Base-by-base conservation (phyloP, 2,113 vertebrate species). In the Hippolais icterina region DNA sequence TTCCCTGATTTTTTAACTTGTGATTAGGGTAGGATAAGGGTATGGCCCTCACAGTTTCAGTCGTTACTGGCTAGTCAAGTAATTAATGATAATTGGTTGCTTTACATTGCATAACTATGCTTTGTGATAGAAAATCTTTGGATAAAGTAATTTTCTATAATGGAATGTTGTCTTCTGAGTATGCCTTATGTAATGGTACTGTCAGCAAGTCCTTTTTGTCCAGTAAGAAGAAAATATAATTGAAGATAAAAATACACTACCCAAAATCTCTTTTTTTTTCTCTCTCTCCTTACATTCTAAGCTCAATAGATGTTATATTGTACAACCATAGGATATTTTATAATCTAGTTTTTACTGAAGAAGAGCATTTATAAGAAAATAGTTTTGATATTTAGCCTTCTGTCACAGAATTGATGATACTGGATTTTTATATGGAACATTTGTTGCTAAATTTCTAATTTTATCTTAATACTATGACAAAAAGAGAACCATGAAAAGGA, bases 41-140 rank as follows among this genome's bases (percentile, higher is more conserved):
- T 74, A 54, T 35, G 31, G 14, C 54, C 24, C 41, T 89, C 66
- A 56, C 0, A 0, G 16, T 72, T 87, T 52, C 60, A 64, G 63
- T 50, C 69, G 69, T 90, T 89, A 82, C 50, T 90, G 82, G n/a
- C 72, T 94, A 13, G 53, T 93, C 39, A 50, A 82, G 63, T 85
- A 92, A 88, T 96, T 95, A 89, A 92, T 82, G 49, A 42, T 96
- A 97, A 96, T 78, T 96, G 46, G 59, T 84, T 94, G 68, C 82
- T 93, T 86, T 93, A 50, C 47, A 49, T 59, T 94, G 42, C 44
- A 78, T 81, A 88, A 44, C 19, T 70, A 10, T 1, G 5, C 39
- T 85, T 54, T 0, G 0, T 88, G 52, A 52, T 91, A 41, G 39
- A 70, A 94, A 37, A 80, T 46, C 29, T 60, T 94, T 94, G 37